Evolutionary conservation across 2,113 vertebrate genomes (phyloP), one percentile per base, ranked within the genome.

Genomic region (Microcebus tavaratra): DNA sequence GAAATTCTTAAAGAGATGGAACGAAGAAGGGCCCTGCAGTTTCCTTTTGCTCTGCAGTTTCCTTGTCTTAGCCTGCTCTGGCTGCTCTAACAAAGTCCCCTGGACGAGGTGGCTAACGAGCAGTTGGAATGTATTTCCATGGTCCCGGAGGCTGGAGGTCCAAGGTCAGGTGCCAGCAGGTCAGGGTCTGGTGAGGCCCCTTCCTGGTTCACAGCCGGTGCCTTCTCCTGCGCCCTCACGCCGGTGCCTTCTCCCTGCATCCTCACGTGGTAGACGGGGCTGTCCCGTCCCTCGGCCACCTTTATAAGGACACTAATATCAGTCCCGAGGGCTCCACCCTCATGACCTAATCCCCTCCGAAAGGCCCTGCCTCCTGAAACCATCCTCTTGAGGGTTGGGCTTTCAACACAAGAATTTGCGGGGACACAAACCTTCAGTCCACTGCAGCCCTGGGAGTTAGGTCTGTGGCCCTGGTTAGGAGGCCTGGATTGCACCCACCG

Each of bases 81-180:
- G n/a, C 21, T n/a, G n/a, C 61, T 50, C 6, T 67, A 13, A 59
- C 31, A 23, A 14, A 11, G 27, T 4, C 0, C 17, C 15, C 0
- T 8, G 2, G 34, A 5, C 17, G 12, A 36, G 57, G 13, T 11
- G 57, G 4, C 5, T 4, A 36, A 10, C 1, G 25, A 4, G 21
- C 25, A 25, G 6, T 11, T 14, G 11, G 10, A 21, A 4, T 10
- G 0, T 1, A 0, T 7, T 34, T 0, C 29, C 59, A 3, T n/a
- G 4, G 25, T 18, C 10, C 55, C 7, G 21, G 45, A 39, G 57
- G 17, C 23, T 11, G 6, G 11, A 23, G 18, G 25, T 21, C 10
- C 63, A 9, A 42, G 25, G 1, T 53, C 31, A 63, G 65, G 63
- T 4, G 0, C 15, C 11, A 3, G 45, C 53, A 45, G 80, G 9